phyloP scores from a whole-genome alignment of 2,888 invertebrate genomes.

The Lycophotia porphyrea region DNA sequence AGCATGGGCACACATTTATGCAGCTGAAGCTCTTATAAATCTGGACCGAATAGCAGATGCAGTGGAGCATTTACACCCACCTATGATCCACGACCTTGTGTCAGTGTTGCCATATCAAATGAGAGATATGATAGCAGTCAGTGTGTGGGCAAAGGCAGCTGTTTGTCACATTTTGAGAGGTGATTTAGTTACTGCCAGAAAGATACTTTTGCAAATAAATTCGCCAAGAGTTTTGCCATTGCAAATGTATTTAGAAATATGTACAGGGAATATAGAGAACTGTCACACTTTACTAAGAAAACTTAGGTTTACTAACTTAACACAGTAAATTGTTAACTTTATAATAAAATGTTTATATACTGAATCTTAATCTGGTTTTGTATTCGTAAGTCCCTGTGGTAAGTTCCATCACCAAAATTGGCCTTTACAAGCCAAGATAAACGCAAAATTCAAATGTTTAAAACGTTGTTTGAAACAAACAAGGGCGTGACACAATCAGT shows the following conservation, averaged over 20 bases:
- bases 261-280: conserved; percentile 88
- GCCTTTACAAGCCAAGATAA: too few relatives aligned
- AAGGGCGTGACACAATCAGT: too few relatives aligned
- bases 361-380: conserved; percentile 22
- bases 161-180: conserved; percentile 87
- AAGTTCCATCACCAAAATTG: too few relatives aligned
- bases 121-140: conserved; percentile 87
- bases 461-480: too few relatives aligned
- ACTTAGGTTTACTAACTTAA: conserved; percentile 78
- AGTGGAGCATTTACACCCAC: conserved; percentile 94
- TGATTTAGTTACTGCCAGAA: conserved; percentile 86
- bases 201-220: conserved; percentile 87
- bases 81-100: conserved; percentile 91
- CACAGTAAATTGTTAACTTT: conserved; percentile 70
- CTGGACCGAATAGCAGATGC: conserved; percentile 96
- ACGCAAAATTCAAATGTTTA: too few relatives aligned
- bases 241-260: conserved; percentile 90
- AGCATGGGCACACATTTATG: conserved; percentile 96
- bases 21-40: conserved; percentile 96
- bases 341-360: conserved; percentile 60
- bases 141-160: conserved; percentile 89
- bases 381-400: background rate
- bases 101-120: conserved; percentile 85
- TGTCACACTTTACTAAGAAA: conserved; percentile 87
- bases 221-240: conserved; percentile 87